Evolutionary conservation across 1,140 invertebrate species (phyloP), one percentile per base, ranked within the genome.

Genomic region (Hyphantria cunea): DNA sequence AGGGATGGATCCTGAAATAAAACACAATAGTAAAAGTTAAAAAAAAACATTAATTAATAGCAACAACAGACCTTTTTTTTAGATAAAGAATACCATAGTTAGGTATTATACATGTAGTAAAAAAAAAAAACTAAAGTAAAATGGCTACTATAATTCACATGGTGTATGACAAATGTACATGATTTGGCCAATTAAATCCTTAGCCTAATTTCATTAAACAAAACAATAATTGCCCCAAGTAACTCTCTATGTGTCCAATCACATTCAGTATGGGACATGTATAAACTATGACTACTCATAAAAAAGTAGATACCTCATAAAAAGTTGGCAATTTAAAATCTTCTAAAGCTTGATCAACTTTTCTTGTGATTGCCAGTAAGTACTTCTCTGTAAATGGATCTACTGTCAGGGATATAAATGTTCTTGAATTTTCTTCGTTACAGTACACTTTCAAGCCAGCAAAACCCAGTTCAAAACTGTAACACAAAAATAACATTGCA

Each of bases 351-450:
- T 87, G 69, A 84, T 96, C 92, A 39, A 95, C 75, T 64, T 89
- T 86, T 31, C 90, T 63, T 2, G 93, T 91, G 39, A 95, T 74
- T 55, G 90, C 71, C 32, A 86, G 41, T 50, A 96, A 84, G 32
- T 81, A 77, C 65, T 91, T 90, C 65, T 90, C 84, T 25, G 92
- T 88, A 53, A 84, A 89, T 53, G 84, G 42, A 68, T 87, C 84
- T 60, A 93, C 93, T 72, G 92, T 86, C 14, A 96, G 82, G 11
- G 93, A 94, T 47, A 96, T 74, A 86, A 96, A 96, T 32, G 95
- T 96, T 66, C 95, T 93, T 42, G 94, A 95, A 61, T 90, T 91
- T 58, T 96, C 94, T 64, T 96, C 95, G 80, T 96, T 96, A 42
- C 92, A 93, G 75, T 95, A 96, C 14, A 95, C 85, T 70, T 93